Evolutionary conservation across 2,888 invertebrate genomes (phyloP).

Genomic region (Pilophorus perplexus): DNA sequence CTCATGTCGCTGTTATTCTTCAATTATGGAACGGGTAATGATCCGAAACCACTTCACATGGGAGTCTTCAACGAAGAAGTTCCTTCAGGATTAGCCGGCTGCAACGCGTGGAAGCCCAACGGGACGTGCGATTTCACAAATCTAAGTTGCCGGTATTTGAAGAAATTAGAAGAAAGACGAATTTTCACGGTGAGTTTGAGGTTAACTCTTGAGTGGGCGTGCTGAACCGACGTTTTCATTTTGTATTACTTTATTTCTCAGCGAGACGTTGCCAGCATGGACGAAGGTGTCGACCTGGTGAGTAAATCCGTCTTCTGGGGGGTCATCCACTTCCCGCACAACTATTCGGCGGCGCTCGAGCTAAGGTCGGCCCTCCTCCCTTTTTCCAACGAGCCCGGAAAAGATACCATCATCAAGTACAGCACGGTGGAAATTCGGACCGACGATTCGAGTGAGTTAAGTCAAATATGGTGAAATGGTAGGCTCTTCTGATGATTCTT

Average conservation of each 20-base stretch:
- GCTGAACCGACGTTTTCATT: background rate
- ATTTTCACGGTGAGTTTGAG: slow-evolving; percentile 46
- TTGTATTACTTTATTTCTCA: background rate
- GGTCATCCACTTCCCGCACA: slow-evolving; percentile 46
- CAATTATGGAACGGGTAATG: slow-evolving; percentile 37
- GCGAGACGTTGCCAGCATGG: slow-evolving; percentile 14
- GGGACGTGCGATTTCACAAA: slow-evolving; percentile 27
- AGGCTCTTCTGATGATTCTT: too few relatives aligned
- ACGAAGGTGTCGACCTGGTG: slow-evolving; percentile 33
- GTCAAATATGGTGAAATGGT: too few relatives aligned
- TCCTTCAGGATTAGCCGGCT: background rate
- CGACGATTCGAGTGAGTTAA: slow-evolving; percentile 68
- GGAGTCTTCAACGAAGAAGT: slow-evolving; percentile 43
- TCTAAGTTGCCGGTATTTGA: slow-evolving; percentile 48
- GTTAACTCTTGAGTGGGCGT: background rate
- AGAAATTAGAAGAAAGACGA: slow-evolving; percentile 45
- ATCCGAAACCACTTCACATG: slow-evolving; percentile 35
- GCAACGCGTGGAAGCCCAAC: slow-evolving; percentile 4
- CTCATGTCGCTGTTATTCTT: slow-evolving; percentile 20
- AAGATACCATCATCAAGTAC: slow-evolving; percentile 47
- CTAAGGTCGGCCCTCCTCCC: background rate
- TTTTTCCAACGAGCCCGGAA: background rate
- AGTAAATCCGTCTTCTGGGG: slow-evolving; percentile 46
- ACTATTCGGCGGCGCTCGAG: slow-evolving; percentile 46
- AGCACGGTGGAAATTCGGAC: slow-evolving; percentile 68